Evolutionary conservation across 2,888 invertebrate species (phyloP).

Genomic region (Apocheima hispidaria): DNA sequence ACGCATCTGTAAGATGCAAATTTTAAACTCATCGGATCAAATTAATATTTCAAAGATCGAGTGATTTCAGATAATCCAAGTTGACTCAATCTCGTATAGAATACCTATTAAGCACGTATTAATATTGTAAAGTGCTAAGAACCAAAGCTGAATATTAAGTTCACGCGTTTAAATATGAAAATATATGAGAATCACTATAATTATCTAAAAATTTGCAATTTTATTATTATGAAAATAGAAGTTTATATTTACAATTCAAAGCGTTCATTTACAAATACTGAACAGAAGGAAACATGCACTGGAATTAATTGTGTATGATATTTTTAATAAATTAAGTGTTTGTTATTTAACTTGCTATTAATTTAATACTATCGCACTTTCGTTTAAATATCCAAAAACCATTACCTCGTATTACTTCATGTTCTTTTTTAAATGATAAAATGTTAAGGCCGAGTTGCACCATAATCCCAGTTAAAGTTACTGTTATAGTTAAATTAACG

Average conservation of each 20-base stretch:
- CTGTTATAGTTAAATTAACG: too few relatives aligned
- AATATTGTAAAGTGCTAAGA: not conserved
- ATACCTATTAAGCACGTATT: not conserved
- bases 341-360: constrained; percentile 41
- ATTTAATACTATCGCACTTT: constrained; percentile 68
- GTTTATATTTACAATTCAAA: constrained; percentile 70
- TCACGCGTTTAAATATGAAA: constrained; percentile 62
- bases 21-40: too few relatives aligned
- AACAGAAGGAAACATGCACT: constrained; percentile 58
- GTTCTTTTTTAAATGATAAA: too few relatives aligned
- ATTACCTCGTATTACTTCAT: constrained; percentile 8
- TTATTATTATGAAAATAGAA: constrained; percentile 71
- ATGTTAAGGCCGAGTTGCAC: too few relatives aligned
- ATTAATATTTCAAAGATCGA: too few relatives aligned
- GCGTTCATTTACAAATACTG: constrained; percentile 70
- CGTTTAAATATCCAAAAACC: constrained; percentile 25
- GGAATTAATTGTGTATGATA: constrained; percentile 52
- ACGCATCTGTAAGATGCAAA: too few relatives aligned
- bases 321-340: constrained; percentile 34
- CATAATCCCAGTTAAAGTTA: too few relatives aligned
- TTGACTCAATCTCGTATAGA: too few relatives aligned
- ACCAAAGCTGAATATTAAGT: constrained; percentile 47
- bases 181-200: constrained; percentile 63
- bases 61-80: too few relatives aligned
- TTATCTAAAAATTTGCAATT: constrained; percentile 26